Percentiles rank a stretch among this genome's conserved stretches.
Conservation (phyloP, 2,888 invertebrate species). For the Andrena bucephala region DNA sequence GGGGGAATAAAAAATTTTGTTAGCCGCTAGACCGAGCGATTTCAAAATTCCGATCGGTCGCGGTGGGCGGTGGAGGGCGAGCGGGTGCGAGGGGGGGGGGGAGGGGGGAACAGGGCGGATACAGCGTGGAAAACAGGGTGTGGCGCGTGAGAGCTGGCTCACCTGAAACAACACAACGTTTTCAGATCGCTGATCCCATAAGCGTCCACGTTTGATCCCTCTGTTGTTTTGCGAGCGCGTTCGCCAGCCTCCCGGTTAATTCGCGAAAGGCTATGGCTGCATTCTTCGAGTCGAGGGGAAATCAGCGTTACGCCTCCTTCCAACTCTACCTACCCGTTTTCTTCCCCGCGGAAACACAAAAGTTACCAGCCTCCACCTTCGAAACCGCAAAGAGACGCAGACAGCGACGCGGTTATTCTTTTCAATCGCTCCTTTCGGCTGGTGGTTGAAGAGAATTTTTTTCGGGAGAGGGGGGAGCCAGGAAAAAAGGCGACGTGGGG, state of each 20-base stretch:
- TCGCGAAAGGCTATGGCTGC: conserved; percentile 67
- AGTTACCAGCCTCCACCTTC: too few relatives aligned
- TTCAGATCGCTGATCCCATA: conserved; percentile 84
- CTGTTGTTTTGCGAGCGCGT: conserved; percentile 81
- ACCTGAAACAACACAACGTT: conserved; percentile 85
- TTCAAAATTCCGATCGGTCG: conserved; percentile 75
- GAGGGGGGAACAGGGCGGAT: conserved; percentile 55
- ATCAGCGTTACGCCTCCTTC: background rate
- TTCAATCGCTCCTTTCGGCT: conserved; percentile 39
- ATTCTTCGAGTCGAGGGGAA: conserved; percentile 58
- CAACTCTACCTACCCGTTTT: background rate
- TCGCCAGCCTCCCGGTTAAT: conserved; percentile 74
- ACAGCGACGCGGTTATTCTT: conserved; percentile 26
- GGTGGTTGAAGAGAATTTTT: conserved; percentile 35
- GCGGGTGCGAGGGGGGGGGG: conserved; percentile 18
- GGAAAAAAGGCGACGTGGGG: conserved; percentile 58
- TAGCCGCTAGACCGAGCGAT: conserved; percentile 67
- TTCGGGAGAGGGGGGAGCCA: conserved; percentile 22
- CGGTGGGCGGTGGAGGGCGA: conserved; percentile 28
- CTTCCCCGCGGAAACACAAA: background rate
- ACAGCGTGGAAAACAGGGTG: conserved; percentile 74
- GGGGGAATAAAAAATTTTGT: conserved; percentile 56
- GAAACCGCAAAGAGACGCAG: background rate
- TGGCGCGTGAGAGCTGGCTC: conserved; percentile 82
- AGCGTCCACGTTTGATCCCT: conserved; percentile 83